Conservation (phyloP, 2,888 invertebrate genomes). For the Cryptosula pallasiana region DNA sequence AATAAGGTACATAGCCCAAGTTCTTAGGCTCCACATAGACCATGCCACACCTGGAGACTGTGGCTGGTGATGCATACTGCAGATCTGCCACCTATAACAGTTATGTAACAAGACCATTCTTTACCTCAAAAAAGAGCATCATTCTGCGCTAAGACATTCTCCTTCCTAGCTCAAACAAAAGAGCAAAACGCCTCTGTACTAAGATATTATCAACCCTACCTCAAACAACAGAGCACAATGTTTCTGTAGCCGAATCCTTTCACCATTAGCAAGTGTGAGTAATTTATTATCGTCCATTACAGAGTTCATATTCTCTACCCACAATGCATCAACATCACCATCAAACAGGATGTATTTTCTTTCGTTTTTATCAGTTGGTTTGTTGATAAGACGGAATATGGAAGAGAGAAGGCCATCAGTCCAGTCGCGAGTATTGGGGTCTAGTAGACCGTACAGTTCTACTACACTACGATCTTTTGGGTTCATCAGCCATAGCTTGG, state of each 20-base stretch:
- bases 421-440: conserved; percentile 29
- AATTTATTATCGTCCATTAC: conserved; percentile 29
- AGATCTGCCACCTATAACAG: conserved; percentile 27
- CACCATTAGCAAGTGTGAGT: conserved; percentile 29
- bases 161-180: background rate
- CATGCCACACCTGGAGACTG: conserved; percentile 29
- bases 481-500: conserved; percentile 26
- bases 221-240: conserved; percentile 28
- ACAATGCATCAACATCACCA: conserved; percentile 29
- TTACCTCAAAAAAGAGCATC: too few relatives aligned
- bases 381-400: conserved; percentile 27
- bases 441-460: conserved; percentile 28
- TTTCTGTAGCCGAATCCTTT: conserved; percentile 27
- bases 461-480: conserved; percentile 28
- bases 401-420: conserved; percentile 28
- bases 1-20: conserved; percentile 28
- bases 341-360: conserved; percentile 28
- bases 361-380: conserved; percentile 26
- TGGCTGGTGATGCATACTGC: conserved; percentile 29
- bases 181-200: background rate
- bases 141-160: too few relatives aligned
- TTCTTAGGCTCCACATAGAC: conserved; percentile 29
- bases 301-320: conserved; percentile 30
- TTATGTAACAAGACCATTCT: too few relatives aligned
- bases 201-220: conserved; percentile 8